Conservation (phyloP, 2,888 invertebrate genomes). For the Caenorhabditis macrosperma region DNA sequence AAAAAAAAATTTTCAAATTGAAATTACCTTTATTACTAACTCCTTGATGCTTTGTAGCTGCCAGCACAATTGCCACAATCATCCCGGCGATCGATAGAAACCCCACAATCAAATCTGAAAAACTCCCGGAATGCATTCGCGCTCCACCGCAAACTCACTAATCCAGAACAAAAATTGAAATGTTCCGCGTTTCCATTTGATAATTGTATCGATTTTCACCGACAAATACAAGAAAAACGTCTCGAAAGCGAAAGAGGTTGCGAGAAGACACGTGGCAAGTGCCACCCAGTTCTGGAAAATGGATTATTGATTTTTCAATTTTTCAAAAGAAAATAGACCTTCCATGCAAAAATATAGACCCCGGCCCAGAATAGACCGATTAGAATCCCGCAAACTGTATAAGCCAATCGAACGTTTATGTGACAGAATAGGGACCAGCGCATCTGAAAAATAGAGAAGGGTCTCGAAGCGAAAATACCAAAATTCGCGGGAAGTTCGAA, state of each 20-base stretch:
- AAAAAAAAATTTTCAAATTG: background rate
- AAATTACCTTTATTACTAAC: constrained; percentile 24
- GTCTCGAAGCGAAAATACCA: background rate
- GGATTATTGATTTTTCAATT: background rate
- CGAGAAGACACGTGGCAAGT: constrained; percentile 35
- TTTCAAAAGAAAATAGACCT: constrained; percentile 6
- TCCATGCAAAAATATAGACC: constrained; percentile 38
- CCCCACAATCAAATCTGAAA: constrained; percentile 29
- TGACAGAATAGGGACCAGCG: constrained; percentile 36
- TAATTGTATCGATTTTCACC: constrained; percentile 30
- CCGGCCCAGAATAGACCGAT: constrained; percentile 40
- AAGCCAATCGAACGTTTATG: constrained; percentile 40
- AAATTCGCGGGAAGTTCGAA: too few relatives aligned
- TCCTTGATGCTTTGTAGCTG: constrained; percentile 39
- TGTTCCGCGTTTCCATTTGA: constrained; percentile 22
- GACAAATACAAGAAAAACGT: constrained; percentile 41
- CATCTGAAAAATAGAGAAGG: constrained; percentile 7
- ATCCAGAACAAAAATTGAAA: constrained; percentile 39
- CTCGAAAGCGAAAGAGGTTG: constrained; percentile 42
- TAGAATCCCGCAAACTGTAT: constrained; percentile 40
- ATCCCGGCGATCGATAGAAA: constrained; percentile 46
- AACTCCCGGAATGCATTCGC: background rate
- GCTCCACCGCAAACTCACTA: constrained; percentile 22
- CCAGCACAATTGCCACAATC: constrained; percentile 35
- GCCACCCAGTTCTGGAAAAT: constrained; percentile 52